Percentiles rank a stretch among this genome's conserved stretches.
phyloP scores from a whole-genome alignment of 2,113 vertebrate species.

The Phrynosoma blainvillii region DNA sequence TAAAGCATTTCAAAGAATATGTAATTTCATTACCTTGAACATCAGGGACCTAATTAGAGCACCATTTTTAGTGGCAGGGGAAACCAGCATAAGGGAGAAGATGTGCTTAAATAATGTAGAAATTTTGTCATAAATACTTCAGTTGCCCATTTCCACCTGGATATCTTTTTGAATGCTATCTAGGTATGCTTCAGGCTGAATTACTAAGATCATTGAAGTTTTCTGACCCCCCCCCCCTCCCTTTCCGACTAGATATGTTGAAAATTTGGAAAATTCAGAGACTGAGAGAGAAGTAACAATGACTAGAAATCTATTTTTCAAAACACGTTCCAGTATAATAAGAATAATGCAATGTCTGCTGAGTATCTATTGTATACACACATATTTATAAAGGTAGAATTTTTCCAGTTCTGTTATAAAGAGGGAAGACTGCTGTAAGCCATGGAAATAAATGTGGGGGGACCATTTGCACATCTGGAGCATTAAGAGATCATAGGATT shows the following conservation, averaged over 20 bases:
- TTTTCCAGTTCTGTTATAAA: no score
- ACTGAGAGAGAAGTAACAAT: neutral
- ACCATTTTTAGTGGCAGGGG: neutral
- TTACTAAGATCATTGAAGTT: neutral
- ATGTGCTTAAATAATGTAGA: neutral
- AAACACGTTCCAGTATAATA: neutral
- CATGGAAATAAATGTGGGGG: no score
- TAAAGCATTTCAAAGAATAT: neutral
- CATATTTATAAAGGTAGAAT: no score
- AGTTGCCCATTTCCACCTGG: neutral
- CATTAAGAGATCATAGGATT: no score
- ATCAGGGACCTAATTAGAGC: neutral
- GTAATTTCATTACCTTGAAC: neutral
- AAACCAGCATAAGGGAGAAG: neutral
- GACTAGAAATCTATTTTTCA: neutral
- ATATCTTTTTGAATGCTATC: neutral
- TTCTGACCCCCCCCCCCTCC: neutral
- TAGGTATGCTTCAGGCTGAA: neutral
- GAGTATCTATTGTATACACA: no score
- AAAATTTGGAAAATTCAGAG: neutral
- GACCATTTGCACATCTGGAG: no score
- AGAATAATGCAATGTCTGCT: no score
- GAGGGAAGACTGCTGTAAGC: no score
- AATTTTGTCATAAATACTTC: neutral
- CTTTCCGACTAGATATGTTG: neutral